phyloP scores from a whole-genome alignment of 2,888 invertebrate species.

The Cecidostiba fungosa region DNA sequence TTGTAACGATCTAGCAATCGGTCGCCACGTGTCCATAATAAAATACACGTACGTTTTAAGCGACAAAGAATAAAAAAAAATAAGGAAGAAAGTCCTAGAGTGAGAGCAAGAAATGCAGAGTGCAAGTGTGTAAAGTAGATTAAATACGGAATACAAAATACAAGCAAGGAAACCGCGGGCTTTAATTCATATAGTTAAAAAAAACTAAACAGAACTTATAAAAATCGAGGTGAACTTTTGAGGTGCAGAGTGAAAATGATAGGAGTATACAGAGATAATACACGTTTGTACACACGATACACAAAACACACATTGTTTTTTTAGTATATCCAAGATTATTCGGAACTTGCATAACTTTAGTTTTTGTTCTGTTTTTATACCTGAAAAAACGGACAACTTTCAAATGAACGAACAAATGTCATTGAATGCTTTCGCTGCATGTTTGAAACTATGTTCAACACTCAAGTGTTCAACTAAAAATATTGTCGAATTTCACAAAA shows the following conservation, averaged over 20 bases:
- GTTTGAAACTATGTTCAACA: conserved; percentile 5
- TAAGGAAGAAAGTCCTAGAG: conserved; percentile 63
- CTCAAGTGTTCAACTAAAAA: conserved; percentile 11
- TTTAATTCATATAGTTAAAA: conserved; percentile 54
- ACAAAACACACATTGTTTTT: conserved; percentile 58
- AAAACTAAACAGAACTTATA: conserved; percentile 49
- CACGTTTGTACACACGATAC: conserved; percentile 61
- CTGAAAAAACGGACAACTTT: conserved; percentile 26
- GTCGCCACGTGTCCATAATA: conserved; percentile 67
- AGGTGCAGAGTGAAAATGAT: conserved; percentile 49
- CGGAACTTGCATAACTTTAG: conserved; percentile 55
- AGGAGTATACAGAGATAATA: conserved; percentile 35
- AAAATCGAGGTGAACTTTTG: conserved; percentile 50
- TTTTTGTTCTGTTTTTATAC: conserved; percentile 18
- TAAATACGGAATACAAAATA: conserved; percentile 40
- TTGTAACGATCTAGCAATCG: conserved; percentile 58
- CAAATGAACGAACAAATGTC: conserved; percentile 27
- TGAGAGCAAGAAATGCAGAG: conserved; percentile 59
- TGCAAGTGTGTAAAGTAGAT: conserved; percentile 51
- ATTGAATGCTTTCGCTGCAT: conserved; percentile 15
- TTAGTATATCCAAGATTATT: conserved; percentile 58
- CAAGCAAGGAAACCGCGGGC: conserved; percentile 37
- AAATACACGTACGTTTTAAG: conserved; percentile 49
- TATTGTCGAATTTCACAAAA: conserved; percentile 22
- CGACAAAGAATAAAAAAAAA: conserved; percentile 52